Conservation (phyloP, 2,888 invertebrate species). For the Acanthosepion pharaonis region DNA sequence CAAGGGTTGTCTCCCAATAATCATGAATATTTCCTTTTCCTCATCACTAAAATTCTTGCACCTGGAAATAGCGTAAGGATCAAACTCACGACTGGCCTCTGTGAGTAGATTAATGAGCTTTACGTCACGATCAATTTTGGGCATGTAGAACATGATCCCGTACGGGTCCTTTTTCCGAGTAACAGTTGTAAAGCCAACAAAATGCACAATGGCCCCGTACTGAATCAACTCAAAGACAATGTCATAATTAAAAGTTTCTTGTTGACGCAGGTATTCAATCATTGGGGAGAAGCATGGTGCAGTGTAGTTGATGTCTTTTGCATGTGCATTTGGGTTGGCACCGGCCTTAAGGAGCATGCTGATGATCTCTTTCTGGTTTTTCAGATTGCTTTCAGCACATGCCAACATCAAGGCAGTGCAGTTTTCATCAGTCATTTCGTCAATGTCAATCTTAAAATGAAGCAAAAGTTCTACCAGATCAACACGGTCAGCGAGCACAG, state of each 20-base stretch:
- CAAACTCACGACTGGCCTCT: slow-evolving; percentile 85
- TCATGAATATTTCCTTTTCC: slow-evolving; percentile 81
- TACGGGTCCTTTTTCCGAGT: slow-evolving; percentile 80
- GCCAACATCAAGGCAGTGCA: slow-evolving; percentile 75
- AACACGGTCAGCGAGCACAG: slow-evolving; percentile 79
- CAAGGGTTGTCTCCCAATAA: slow-evolving; percentile 66
- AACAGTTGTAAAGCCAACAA: slow-evolving; percentile 75
- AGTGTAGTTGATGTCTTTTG: slow-evolving; percentile 76
- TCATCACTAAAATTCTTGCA: slow-evolving; percentile 81
- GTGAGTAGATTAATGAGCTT: slow-evolving; percentile 81
- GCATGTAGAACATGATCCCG: slow-evolving; percentile 86
- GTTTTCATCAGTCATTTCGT: slow-evolving; percentile 74
- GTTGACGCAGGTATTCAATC: slow-evolving; percentile 85
- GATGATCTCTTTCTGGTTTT: slow-evolving; percentile 65
- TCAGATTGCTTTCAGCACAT: slow-evolving; percentile 68
- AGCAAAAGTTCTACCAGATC: slow-evolving; percentile 72
- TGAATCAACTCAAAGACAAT: slow-evolving; percentile 83
- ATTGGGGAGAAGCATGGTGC: slow-evolving; percentile 84
- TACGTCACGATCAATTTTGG: slow-evolving; percentile 78
- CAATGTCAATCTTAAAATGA: slow-evolving; percentile 75
- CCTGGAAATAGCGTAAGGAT: slow-evolving; percentile 85
- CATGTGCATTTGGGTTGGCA: slow-evolving; percentile 73
- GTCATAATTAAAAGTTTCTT: slow-evolving; percentile 78
- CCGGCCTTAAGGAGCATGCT: slow-evolving; percentile 66
- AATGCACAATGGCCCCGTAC: slow-evolving; percentile 80